Base-by-base conservation (phyloP, 1,140 invertebrate genomes). In the Penaeus vannamei region DNA sequence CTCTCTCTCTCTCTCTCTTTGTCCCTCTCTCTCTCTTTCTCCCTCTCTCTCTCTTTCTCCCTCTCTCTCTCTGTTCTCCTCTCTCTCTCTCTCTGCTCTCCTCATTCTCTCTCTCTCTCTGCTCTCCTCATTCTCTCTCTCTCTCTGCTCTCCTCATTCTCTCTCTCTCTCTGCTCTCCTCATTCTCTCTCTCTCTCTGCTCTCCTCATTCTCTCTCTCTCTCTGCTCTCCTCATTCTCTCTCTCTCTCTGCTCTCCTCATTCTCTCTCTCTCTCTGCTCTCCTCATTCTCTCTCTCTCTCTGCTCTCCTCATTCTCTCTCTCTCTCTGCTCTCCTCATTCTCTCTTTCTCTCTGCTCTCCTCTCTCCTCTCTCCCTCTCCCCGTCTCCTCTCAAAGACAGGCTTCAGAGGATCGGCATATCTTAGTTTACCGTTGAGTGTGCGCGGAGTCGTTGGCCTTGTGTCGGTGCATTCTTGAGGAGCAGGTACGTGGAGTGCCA, bases 21-120 rank as follows among this genome's bases (percentile, higher is more conserved):
- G 10, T 4, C 53, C 7, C 32, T 59, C 80, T 82, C 26, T 82
- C 80, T 82, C 42, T 46, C 80, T 60, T 81, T 4, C 53, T 22
- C 32, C n/a, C 80, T 82, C 26, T 82, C 80, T 82, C 42, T 46
- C 80, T 60, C 46, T 81, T n/a, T 4, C 53, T 22, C 32, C n/a
- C 80, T 82, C 26, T 82, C 80, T 82, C 42, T 46, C 80, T 60
- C 46, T 81, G n/a, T n/a, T n/a, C n/a, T n/a, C n/a, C 53, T 22
- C 32, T 59, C 80, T 82, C 26, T 82, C 80, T 82, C 42, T 46
- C 80, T 60, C 46, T 81, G n/a, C n/a, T n/a, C n/a, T 82, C 26
- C 26, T 46, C 17, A 32, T 4, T 22, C 32, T 59, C 80, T 82
- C 26, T 82, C 80, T 82, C 42, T 46, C 80, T 60, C 46, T 81